Percentiles rank a stretch among this genome's conserved stretches.
Evolutionary conservation across 2,113 vertebrate species (phyloP).

Genomic region (Chauna torquata): DNA sequence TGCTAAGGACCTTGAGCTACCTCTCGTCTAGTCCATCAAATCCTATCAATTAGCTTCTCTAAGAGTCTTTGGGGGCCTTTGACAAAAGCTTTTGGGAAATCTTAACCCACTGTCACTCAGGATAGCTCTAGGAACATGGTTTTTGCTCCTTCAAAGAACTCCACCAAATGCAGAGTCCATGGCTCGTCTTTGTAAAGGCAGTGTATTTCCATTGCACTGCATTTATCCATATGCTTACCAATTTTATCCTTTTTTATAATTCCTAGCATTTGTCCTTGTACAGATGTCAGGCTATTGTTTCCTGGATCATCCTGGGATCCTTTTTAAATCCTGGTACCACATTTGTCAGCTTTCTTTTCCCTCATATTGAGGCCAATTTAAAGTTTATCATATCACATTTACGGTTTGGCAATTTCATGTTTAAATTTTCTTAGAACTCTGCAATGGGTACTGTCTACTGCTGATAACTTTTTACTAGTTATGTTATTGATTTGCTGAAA

Average conservation of each 20-base stretch:
- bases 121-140: rapidly evolving
- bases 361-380: background rate
- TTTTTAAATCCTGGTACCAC: background rate
- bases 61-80: background rate
- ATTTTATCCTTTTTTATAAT: background rate
- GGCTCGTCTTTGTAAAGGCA: background rate
- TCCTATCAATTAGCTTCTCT: background rate
- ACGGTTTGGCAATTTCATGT: background rate
- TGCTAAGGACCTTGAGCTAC: background rate
- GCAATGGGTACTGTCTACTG: background rate
- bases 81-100: background rate
- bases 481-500: background rate
- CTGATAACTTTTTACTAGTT: background rate
- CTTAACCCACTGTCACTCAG: background rate
- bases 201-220: background rate
- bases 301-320: background rate
- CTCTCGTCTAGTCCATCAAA: background rate
- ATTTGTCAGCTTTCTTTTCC: background rate
- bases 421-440: background rate
- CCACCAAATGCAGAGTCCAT: background rate
- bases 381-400: background rate
- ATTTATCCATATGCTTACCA: background rate
- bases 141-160: background rate
- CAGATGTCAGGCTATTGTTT: background rate
- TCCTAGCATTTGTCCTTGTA: background rate